These are phyloP conservation scores for Caenorhabditis sinica DNA, from an alignment of 2,888 invertebrate genomes.

Conservation along the genomic window DNA sequence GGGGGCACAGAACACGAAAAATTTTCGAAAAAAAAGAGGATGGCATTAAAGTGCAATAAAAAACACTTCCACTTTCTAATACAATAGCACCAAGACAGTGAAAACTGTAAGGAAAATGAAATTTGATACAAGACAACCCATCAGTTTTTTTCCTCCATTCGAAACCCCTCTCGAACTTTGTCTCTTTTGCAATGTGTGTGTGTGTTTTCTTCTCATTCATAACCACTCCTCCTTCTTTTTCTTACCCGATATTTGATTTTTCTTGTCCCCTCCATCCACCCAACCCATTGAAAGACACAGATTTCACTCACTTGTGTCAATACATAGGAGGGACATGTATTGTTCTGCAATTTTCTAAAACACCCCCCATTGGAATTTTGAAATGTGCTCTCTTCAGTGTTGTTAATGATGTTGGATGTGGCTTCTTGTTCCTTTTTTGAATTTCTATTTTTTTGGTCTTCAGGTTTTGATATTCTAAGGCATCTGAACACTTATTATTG, in stretches of 20 bases:
- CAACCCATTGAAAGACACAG: conserved; percentile 26
- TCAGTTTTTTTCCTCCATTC: background rate
- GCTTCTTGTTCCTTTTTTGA: background rate
- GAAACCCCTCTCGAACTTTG: conserved; percentile 26
- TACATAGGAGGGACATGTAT: background rate
- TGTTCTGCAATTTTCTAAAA: conserved; percentile 33
- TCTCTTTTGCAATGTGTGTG: conserved; percentile 8
- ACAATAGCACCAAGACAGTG: background rate
- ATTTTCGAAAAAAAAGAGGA: background rate
- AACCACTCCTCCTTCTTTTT: conserved; percentile 4
- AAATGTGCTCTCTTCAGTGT: background rate
- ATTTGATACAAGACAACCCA: conserved; percentile 20
- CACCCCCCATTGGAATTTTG: background rate
- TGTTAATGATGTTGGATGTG: background rate
- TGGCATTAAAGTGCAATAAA: conserved; percentile 19
- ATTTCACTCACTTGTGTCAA: conserved; percentile 43
- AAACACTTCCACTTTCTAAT: background rate
- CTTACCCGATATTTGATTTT: conserved; percentile 44
- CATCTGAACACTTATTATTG: too few species aligned
- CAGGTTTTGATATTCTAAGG: too few species aligned
- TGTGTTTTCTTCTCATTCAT: conserved; percentile 40
- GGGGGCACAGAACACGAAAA: conserved; percentile 6
- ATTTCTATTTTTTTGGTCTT: background rate
- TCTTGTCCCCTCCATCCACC: conserved; percentile 5
- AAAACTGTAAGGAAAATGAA: conserved; percentile 26